These are phyloP conservation scores for Tribolium castaneum DNA, from an alignment of 1,140 invertebrate species.

Conservation along the genomic window DNA sequence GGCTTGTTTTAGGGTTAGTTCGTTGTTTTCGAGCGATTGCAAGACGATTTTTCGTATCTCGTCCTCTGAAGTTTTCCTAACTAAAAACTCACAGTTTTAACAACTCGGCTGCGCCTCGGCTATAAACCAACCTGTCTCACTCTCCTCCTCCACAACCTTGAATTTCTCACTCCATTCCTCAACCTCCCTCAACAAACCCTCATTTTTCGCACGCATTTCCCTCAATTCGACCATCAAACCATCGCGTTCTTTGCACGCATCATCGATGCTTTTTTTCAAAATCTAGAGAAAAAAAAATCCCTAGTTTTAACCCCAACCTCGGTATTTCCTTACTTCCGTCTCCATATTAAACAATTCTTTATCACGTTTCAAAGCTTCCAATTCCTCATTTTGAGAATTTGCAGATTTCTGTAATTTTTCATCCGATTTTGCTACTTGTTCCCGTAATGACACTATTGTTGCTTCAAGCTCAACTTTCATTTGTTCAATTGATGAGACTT, in stretches of 20 bases:
- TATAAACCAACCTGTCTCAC: neutral
- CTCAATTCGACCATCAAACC: slow-evolving; percentile 57
- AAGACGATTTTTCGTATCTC: slow-evolving; percentile 55
- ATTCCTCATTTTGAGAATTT: slow-evolving; percentile 60
- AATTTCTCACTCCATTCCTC: slow-evolving; percentile 54
- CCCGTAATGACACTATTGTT: slow-evolving; percentile 69
- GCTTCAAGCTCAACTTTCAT: slow-evolving; percentile 68
- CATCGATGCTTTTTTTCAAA: slow-evolving; percentile 59
- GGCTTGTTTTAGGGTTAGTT: slow-evolving; percentile 71
- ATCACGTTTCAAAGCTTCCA: slow-evolving; percentile 63
- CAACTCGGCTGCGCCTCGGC: neutral
- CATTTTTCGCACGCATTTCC: slow-evolving; percentile 56
- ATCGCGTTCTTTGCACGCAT: slow-evolving; percentile 56
- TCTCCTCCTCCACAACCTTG: slow-evolving; percentile 42
- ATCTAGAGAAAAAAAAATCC: slow-evolving; percentile 53
- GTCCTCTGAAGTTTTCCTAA: slow-evolving; percentile 53
- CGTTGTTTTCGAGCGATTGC: slow-evolving; percentile 68
- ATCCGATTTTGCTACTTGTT: slow-evolving; percentile 68
- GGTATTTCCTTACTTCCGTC: slow-evolving; percentile 56
- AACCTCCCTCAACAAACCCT: slow-evolving; percentile 60
- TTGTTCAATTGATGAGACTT: slow-evolving; percentile 67
- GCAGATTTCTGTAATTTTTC: slow-evolving; percentile 68
- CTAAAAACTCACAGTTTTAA: slow-evolving; percentile 42
- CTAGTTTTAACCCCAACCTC: slow-evolving; percentile 38
- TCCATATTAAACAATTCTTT: slow-evolving; percentile 63